Base-by-base conservation (phyloP, 2,888 invertebrate species). In the Aricia artaxerxes region DNA sequence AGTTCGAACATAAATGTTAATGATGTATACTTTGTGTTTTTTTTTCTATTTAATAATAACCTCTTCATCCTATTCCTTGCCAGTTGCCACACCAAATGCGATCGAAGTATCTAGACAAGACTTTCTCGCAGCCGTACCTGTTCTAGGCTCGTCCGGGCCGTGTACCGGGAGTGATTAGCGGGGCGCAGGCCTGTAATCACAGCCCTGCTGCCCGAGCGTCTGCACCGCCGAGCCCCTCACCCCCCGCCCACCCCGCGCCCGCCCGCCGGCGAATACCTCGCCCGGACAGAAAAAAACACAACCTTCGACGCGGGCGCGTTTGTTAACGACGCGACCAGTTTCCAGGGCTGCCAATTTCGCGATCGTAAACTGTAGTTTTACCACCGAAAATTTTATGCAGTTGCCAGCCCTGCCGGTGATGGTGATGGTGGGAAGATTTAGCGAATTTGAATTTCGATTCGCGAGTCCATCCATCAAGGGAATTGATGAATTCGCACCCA, bases 371-470 rank as follows among this genome's bases (percentile, higher is more conserved):
- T 13, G 69, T 11, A 35, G 5, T 69, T 13, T 69, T 1, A 1
- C 1, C 1, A 69, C 3, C 35, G 3, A 16, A 38, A 35, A 69
- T 38, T 35, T 4, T 13, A 0, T 1, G 6, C 3, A 35, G 13
- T 69, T 31, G 69, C 35, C 69, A 13, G 24, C 69, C 69, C 69
- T 69, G 11, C 11, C 64, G 11, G 4, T 35, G 24, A 87, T 87
- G 87, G 89, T 85, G 90, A 53, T 44, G 93, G 92, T 94, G 94
- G 92, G 94, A 94, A 94, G 93, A 92, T 93, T 94, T 94, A 92
- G 94, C 94, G 92, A 94, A 94, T 94, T 94, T 94, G 92, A 94
- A 93, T 93, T 92, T 92, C 92, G 93, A 93, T 93, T 90, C 88
- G 88, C 88, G 86, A 91, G 89, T 89, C 89, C 94, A 94, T 94